These are phyloP conservation scores for Rhinichthys klamathensis DNA, from an alignment of 2,113 vertebrate genomes.

Conservation along the genomic window DNA sequence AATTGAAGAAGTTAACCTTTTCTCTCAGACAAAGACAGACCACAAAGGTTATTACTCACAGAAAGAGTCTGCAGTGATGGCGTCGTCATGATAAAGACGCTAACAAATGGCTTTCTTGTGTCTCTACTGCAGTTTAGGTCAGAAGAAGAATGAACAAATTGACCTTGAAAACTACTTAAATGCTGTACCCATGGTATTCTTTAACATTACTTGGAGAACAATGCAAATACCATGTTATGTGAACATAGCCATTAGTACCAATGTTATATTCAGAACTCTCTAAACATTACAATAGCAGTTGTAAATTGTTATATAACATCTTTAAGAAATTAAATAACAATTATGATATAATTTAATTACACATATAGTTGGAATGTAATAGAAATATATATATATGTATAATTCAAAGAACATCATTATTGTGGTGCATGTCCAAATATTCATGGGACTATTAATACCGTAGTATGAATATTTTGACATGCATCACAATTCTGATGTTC, in stretches of 20 bases:
- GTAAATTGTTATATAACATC: neutral
- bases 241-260: neutral
- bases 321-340: neutral
- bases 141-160: neutral
- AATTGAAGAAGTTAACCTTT: constrained; percentile 59
- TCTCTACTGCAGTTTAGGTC: neutral
- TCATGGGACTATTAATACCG: too few relatives aligned
- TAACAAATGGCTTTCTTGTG: neutral
- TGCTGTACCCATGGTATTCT: neutral
- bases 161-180: neutral
- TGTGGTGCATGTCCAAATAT: too few relatives aligned
- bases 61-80: constrained; percentile 29
- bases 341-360: too few relatives aligned
- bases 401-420: too few relatives aligned
- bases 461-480: too few relatives aligned
- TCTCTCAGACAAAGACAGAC: constrained; percentile 56
- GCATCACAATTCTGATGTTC: too few relatives aligned
- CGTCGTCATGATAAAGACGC: neutral
- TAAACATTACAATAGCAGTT: neutral
- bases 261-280: neutral
- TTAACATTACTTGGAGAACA: neutral
- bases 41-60: constrained; percentile 54
- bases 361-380: too few relatives aligned
- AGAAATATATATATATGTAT: too few relatives aligned
- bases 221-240: neutral